Base-by-base conservation (phyloP, 2,113 vertebrate species). In the Odocoileus virginianus region DNA sequence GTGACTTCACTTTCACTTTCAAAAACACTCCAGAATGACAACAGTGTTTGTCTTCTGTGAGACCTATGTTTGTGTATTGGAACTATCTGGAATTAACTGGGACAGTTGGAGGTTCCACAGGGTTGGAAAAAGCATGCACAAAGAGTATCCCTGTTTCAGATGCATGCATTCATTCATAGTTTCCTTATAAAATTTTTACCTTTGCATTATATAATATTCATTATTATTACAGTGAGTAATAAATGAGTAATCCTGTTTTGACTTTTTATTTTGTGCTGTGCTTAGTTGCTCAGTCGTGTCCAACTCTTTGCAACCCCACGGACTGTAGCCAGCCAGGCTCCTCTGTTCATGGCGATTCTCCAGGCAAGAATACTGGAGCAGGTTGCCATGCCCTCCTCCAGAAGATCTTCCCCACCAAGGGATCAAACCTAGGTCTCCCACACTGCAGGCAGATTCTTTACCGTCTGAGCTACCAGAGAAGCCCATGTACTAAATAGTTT, bases 171-270 rank as follows among this genome's bases (percentile, higher is more conserved):
- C 17, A 55, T 47, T 87, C 45, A 21, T 57, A 74, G 40, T 55
- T 95, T 60, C 36, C 40, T 71, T 76, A 40, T 52, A 50, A 92
- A 14, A 30, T 87, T 60, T 25, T 33, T 94, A 67, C 28, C 55
- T 2, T 4, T 45, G 21, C 74, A 2, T 71, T 94, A 43, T 36
- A 21, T 82, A 90, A 16, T 90, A 64, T 27, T 94, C 47, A 89
- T 57, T 82, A 47, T 40, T 86, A 3, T 89, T 87, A 19, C n/a
- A 90, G 74, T 61, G 6, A 88, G 43, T 33, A 90, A 30, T 89
- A 86, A 91, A 54, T 87, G n/a, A 95, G 60, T 57, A 94, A 82
- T 23, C 47, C 16, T 58, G 11, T 84, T 96, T 97, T 96, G 12
- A 58, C 8, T 43, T 87, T 90, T 93, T 84, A 67, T 91, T 93